A percentile compares a stretch with the other conserved stretches of the same genome.
These are phyloP conservation scores for Andrena dorsata DNA, from an alignment of 2,888 invertebrate species.

Conservation along the genomic window DNA sequence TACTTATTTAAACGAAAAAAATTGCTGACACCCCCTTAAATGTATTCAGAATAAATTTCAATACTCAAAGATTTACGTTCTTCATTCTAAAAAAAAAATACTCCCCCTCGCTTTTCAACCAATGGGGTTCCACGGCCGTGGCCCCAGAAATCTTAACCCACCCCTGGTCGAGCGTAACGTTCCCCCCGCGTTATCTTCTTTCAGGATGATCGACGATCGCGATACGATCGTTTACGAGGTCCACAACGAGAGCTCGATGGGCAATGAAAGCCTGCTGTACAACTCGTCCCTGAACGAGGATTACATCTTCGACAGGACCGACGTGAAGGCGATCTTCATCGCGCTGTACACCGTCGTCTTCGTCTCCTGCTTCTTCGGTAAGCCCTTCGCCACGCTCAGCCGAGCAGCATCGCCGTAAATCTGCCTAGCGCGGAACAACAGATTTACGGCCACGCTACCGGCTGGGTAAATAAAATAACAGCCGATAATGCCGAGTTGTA, in stretches of 20 bases:
- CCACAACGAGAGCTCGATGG: constrained; percentile 61
- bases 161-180: neutral
- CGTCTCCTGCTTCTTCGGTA: constrained; percentile 93
- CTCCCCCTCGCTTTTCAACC: too few relatives aligned
- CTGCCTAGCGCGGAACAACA: neutral
- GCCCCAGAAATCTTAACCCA: neutral
- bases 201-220: constrained; percentile 58
- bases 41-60: too few relatives aligned
- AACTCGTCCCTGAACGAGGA: constrained; percentile 85
- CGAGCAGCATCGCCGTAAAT: neutral
- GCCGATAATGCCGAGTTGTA: too few relatives aligned
- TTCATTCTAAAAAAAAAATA: too few relatives aligned
- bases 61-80: too few relatives aligned
- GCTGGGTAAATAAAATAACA: too few relatives aligned
- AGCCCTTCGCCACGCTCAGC: constrained; percentile 83
- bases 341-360: constrained; percentile 92
- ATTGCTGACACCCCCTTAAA: too few relatives aligned
- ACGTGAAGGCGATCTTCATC: constrained; percentile 91
- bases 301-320: constrained; percentile 91
- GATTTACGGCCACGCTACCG: neutral
- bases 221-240: constrained; percentile 46
- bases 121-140: too few relatives aligned
- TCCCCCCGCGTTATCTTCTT: constrained; percentile 35
- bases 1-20: too few relatives aligned
- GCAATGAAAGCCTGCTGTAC: constrained; percentile 35